A percentile compares a stretch with the other conserved stretches of the same genome.
Conservation (phyloP, 2,113 vertebrate species). For the Prolemur simus region DNA sequence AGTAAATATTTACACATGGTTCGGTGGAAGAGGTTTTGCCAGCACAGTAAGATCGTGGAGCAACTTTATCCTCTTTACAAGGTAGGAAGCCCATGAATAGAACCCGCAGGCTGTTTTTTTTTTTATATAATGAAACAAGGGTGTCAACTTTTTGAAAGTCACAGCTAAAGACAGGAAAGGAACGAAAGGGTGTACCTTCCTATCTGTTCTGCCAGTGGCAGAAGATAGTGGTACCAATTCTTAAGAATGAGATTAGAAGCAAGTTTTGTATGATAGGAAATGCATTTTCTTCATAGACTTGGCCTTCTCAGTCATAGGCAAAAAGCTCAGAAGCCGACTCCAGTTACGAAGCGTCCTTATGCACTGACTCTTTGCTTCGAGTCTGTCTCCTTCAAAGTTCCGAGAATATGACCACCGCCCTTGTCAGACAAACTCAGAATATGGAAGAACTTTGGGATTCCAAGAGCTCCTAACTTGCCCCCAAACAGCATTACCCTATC, state of each 20-base stretch:
- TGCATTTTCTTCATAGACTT: background rate
- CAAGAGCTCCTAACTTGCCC: background rate
- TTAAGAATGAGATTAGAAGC: background rate
- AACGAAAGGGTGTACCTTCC: background rate
- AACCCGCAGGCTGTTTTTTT: background rate
- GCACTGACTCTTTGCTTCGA: background rate
- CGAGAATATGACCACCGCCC: background rate
- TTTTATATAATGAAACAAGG: background rate
- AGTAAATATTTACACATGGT: constrained; percentile 84
- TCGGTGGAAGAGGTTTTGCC: constrained; percentile 86
- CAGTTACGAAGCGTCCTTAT: background rate
- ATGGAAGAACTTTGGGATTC: background rate
- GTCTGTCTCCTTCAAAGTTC: background rate
- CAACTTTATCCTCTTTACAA: constrained; percentile 85
- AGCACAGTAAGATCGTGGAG: constrained; percentile 67
- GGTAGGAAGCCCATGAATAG: constrained; percentile 71
- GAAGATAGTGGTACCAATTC: background rate
- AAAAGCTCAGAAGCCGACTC: background rate
- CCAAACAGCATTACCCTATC: background rate
- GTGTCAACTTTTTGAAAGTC: background rate
- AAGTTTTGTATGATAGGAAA: background rate
- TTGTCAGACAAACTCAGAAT: constrained; percentile 1
- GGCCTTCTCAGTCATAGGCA: background rate
- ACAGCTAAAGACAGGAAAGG: background rate
- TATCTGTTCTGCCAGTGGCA: background rate